Conservation (phyloP, 2,888 invertebrate species). For the Micoletzkya japonica region DNA sequence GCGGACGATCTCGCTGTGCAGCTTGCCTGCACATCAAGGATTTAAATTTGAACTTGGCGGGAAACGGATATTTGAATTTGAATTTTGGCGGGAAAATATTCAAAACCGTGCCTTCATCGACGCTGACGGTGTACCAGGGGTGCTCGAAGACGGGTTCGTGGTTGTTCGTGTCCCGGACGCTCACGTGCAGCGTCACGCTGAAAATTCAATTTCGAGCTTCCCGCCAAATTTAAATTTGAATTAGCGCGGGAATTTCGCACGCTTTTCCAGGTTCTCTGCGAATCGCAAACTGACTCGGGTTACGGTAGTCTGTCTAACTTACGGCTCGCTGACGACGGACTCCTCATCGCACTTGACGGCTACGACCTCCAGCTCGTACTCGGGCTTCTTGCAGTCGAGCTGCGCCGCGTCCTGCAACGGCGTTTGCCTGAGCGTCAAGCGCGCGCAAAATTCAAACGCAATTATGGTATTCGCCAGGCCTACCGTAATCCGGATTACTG, state of each 20-base stretch:
- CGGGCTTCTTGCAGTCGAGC: slow-evolving; percentile 54
- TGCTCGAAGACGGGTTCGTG: slow-evolving; percentile 88
- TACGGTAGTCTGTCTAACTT: slow-evolving; percentile 15
- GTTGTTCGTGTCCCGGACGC: slow-evolving; percentile 93
- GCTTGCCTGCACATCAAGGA: slow-evolving; percentile 44
- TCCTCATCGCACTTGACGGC: slow-evolving; percentile 60
- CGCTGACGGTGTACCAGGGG: slow-evolving; percentile 84
- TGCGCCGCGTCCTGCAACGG: slow-evolving; percentile 39
- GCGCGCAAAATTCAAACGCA: not conserved
- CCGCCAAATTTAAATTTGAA: no score
- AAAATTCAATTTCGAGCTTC: slow-evolving; percentile 20
- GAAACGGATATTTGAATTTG: not conserved
- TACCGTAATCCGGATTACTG: slow-evolving; percentile 54
- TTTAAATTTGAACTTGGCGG: not conserved
- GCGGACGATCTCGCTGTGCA: slow-evolving; percentile 85
- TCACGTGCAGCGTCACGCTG: slow-evolving; percentile 68
- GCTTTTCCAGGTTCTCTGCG: no score
- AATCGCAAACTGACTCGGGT: no score
- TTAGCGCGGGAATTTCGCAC: no score
- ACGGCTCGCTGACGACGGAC: slow-evolving; percentile 41
- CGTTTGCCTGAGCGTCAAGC: not conserved
- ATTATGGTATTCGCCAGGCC: no score
- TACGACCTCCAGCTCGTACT: slow-evolving; percentile 48
- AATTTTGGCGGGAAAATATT: no score
- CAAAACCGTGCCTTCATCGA: slow-evolving; percentile 92